Conservation (phyloP, 2,888 invertebrate genomes). For the Harpagoxenus sublaevis region DNA sequence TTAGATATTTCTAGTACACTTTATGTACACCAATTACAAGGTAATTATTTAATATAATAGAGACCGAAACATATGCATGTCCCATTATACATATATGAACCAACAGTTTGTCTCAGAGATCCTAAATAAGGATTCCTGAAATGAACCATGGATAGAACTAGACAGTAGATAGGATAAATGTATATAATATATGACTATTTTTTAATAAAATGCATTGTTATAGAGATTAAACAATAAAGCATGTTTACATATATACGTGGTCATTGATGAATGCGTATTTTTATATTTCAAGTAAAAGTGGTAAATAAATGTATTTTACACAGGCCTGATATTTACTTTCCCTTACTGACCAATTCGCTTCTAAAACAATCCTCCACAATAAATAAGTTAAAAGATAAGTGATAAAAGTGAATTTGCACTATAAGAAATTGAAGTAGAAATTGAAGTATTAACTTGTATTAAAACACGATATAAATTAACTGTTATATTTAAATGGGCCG, state of each 20-base stretch:
- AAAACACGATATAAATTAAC: constrained; percentile 28
- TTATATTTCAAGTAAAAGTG: constrained; percentile 80
- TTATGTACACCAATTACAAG: constrained; percentile 4
- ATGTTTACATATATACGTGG: constrained; percentile 80
- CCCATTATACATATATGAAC: constrained; percentile 71
- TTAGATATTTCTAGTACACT: not conserved
- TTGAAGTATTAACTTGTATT: not conserved
- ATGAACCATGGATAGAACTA: constrained; percentile 74
- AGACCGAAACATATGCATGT: constrained; percentile 65
- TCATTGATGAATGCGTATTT: constrained; percentile 82
- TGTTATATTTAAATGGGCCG: not conserved
- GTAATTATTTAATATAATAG: constrained; percentile 59
- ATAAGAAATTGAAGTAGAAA: not conserved
- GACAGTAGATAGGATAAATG: constrained; percentile 78
- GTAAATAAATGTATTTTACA: constrained; percentile 77
- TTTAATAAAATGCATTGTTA: constrained; percentile 81
- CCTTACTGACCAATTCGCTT: not conserved
- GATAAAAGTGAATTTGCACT: constrained; percentile 34
- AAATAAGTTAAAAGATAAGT: constrained; percentile 37
- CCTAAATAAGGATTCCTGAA: constrained; percentile 77
- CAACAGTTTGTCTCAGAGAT: constrained; percentile 80
- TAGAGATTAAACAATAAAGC: constrained; percentile 78
- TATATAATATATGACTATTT: constrained; percentile 80
- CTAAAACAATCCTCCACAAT: constrained; percentile 38
- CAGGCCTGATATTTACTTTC: constrained; percentile 28